A percentile compares a stretch with the other conserved stretches of the same genome.
phyloP scores from a whole-genome alignment of 2,113 vertebrate species.

The Condylura cristata region DNA sequence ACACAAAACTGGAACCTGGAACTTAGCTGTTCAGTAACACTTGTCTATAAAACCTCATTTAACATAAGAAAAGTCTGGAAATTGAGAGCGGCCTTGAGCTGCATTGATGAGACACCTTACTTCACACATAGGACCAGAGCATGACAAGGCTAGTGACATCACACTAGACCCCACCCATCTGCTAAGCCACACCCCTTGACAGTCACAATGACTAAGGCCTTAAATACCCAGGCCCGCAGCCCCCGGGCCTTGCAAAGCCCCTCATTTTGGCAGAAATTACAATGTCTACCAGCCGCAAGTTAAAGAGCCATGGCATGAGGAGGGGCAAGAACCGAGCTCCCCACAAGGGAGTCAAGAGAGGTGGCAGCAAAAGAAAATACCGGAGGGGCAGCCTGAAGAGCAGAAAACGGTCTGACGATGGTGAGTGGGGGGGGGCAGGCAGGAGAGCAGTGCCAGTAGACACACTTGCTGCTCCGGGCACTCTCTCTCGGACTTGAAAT shows the following conservation, averaged over 20 bases:
- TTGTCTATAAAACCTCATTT: constrained; percentile 27
- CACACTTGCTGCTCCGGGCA: neutral
- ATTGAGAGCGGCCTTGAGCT: neutral
- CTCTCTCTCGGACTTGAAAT: neutral
- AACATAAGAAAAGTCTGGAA: neutral
- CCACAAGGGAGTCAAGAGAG: constrained; percentile 77
- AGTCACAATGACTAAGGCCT: constrained; percentile 73
- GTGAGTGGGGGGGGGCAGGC: constrained; percentile 47
- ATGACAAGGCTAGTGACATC: constrained; percentile 43
- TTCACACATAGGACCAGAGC: constrained; percentile 26
- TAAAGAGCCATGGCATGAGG: constrained; percentile 69
- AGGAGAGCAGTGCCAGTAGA: neutral
- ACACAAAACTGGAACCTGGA: neutral
- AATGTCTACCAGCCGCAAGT: constrained; percentile 74
- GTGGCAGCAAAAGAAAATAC: constrained; percentile 71
- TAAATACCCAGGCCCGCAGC: constrained; percentile 66
- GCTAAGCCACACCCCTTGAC: constrained; percentile 43
- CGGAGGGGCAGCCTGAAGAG: constrained; percentile 57
- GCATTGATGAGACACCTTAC: neutral
- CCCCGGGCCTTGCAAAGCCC: constrained; percentile 55
- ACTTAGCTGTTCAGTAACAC: neutral
- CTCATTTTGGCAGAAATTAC: constrained; percentile 66
- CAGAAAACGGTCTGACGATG: constrained; percentile 67
- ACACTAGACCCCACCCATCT: constrained; percentile 36
- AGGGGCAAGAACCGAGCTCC: constrained; percentile 73